Base-by-base conservation (phyloP, 2,113 vertebrate genomes). In the Thamnaconus septentrionalis region DNA sequence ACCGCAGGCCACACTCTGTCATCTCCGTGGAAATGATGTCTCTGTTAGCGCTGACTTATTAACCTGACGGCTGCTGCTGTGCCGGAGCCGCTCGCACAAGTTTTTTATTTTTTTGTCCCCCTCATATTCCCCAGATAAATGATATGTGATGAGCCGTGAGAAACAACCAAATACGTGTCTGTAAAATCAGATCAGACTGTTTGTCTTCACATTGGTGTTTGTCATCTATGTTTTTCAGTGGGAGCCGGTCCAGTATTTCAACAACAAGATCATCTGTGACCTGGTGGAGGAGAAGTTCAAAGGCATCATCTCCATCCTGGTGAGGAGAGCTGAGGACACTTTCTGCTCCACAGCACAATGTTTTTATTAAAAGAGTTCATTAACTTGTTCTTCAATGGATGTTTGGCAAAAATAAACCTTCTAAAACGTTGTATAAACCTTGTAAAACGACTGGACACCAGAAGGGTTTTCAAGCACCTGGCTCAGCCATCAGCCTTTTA, bases 251-350 rank as follows among this genome's bases (percentile, higher is more conserved):
- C 95, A 96, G 64, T 99, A 98, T 84, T 98, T 98, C 88, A 96
- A 99, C 89, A 99, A 99, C 92, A 98, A 98, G 87, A 98, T 99
- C 76, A 99, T 99, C 79, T 99, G 97, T 75, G 97, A 99, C 77
- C 90, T 99, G 75, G 97, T 99, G 73, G 97, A 99, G 77, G 95
- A 98, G 88, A 99, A 99, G 85, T 97, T 96, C 84, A 99, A 98
- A 91, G 97, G 97, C 85, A 97, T 99, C 77, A 98, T 99, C 87
- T 96, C 97, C 55, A 96, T 99, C 63, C 79, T 99, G 94, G 97
- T 99, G 81, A 93, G 94, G 81, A 62, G 48, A 62, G 11, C 46
- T 18, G 4, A 3, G 9, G 5, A 5, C 48, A 42, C 18, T 31
- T 31, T 31, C 18, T 31, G 18, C 18, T 31, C 18, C 18, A 31